A percentile compares a stretch with the other conserved stretches of the same genome.
These are phyloP conservation scores for Parauchenoglanis ngamensis DNA, from an alignment of 2,797 vertebrate species.

Conservation along the genomic window DNA sequence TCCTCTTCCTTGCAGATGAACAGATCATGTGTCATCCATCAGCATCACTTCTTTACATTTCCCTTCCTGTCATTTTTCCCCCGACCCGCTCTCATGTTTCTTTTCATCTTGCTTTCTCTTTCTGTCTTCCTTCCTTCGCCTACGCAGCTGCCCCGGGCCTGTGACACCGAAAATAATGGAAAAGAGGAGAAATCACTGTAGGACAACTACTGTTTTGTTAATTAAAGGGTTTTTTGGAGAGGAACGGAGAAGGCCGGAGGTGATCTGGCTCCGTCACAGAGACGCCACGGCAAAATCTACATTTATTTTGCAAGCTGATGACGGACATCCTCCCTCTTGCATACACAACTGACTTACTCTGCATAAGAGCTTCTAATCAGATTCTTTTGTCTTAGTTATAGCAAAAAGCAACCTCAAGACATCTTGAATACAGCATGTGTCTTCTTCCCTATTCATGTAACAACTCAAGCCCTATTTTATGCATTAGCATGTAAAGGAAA, in stretches of 20 bases:
- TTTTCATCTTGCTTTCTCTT: slow-evolving; percentile 46
- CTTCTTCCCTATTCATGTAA: neutral
- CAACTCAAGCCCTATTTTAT: neutral
- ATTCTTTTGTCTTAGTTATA: neutral
- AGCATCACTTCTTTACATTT: slow-evolving; percentile 9
- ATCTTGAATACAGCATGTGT: neutral
- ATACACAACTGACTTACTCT: neutral
- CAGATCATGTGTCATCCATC: slow-evolving; percentile 45
- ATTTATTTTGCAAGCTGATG: neutral
- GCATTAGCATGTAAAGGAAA: neutral
- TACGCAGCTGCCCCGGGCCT: slow-evolving; percentile 55
- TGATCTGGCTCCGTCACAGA: neutral
- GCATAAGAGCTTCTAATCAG: neutral
- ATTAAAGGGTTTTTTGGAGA: slow-evolving; percentile 53
- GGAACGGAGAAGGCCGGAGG: neutral
- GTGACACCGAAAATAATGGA: slow-evolving; percentile 65
- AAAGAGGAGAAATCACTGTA: slow-evolving; percentile 59
- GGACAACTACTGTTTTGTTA: slow-evolving; percentile 53
- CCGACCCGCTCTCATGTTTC: slow-evolving; percentile 20
- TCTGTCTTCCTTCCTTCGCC: slow-evolving; percentile 37
- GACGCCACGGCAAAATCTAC: neutral
- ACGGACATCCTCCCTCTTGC: neutral
- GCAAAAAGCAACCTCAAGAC: neutral
- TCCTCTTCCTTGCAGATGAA: slow-evolving; percentile 40
- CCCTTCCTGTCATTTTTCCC: slow-evolving; percentile 24